Evolutionary conservation across 2,888 invertebrate genomes (phyloP).

Genomic region (Yponomeuta malinellus): DNA sequence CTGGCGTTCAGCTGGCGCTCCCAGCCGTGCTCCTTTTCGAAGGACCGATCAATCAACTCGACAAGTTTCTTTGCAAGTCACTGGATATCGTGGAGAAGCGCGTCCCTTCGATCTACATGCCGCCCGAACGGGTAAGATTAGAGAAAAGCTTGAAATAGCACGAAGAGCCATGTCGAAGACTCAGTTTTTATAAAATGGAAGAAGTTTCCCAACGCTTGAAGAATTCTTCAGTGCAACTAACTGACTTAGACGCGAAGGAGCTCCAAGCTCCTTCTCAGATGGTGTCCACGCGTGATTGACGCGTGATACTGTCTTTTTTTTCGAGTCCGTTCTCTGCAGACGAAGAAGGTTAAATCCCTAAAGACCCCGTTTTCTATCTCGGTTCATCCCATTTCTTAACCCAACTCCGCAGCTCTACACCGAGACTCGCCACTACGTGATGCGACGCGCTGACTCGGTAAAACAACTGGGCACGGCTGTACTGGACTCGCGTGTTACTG

Average conservation of each 20-base stretch:
- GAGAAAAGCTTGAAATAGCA: not conserved
- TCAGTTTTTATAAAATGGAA: too few species aligned
- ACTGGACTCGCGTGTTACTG: slow-evolving; percentile 81
- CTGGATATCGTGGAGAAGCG: slow-evolving; percentile 89
- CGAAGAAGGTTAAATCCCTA: too few species aligned
- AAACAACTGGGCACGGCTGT: slow-evolving; percentile 84
- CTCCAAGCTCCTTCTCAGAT: too few species aligned
- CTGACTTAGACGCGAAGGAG: not conserved
- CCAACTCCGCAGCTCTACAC: slow-evolving; percentile 79
- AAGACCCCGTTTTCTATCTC: not conserved
- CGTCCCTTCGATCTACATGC: slow-evolving; percentile 87
- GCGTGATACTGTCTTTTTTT: too few species aligned
- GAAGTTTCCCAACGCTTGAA: too few species aligned
- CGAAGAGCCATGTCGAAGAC: too few species aligned
- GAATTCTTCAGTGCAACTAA: too few species aligned
- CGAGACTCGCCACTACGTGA: slow-evolving; percentile 86
- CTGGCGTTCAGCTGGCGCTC: slow-evolving; percentile 82
- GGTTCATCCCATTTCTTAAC: not conserved
- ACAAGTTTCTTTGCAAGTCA: slow-evolving; percentile 86
- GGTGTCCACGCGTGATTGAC: too few species aligned
- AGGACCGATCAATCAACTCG: slow-evolving; percentile 82
- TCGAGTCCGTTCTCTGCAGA: too few species aligned
- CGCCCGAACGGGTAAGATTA: slow-evolving; percentile 86
- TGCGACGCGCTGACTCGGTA: slow-evolving; percentile 88
- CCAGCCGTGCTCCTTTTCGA: slow-evolving; percentile 85